Evolutionary conservation across 2,113 vertebrate genomes (phyloP), one percentile per base, ranked within the genome.

Genomic region (Chitala chitala): DNA sequence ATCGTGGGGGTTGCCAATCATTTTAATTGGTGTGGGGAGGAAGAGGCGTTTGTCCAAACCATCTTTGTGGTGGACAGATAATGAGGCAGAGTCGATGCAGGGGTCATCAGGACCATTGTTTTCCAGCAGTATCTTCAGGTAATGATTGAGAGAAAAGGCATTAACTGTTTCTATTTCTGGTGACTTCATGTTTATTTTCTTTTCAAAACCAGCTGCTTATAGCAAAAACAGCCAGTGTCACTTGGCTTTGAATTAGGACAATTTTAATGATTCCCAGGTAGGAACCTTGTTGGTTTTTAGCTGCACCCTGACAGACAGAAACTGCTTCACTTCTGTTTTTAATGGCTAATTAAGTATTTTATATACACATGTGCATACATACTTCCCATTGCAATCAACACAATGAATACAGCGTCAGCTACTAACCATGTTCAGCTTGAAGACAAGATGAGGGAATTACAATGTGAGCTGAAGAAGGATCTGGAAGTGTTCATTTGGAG

Each of bases 21-120:
- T 76, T 82, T 82, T 85, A 83, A 85, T 85, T 82, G 82, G 77
- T 76, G 61, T 46, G 69, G 36, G 51, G 48, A 65, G 76, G 55
- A 50, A 44, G 75, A 56, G 69, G 63, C 48, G n/a, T 61, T 63
- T 80, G 71, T 65, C 38, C 71, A 55, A 20, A 63, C 58, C 50
- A 53, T 61, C 12, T 22, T 63, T 29, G 75, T 72, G 72, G 69
- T 58, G 40, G 31, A 70, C 73, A 74, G 74, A 80, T 83, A 83
- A 85, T 78, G 83, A 85, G 76, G 69, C 48, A 48, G 48, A 26
- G 61, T 68, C 59, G 69, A 40, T 51, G 33, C 40, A 73, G 70
- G 71, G 78, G 80, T 81, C 76, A 78, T 68, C 31, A 42, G 46
- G 66, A 65, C 76, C 69, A 66, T 79, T 80, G 75, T 80, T 82